Base-by-base conservation (phyloP, 2,888 invertebrate species). In the Seira ritae region DNA sequence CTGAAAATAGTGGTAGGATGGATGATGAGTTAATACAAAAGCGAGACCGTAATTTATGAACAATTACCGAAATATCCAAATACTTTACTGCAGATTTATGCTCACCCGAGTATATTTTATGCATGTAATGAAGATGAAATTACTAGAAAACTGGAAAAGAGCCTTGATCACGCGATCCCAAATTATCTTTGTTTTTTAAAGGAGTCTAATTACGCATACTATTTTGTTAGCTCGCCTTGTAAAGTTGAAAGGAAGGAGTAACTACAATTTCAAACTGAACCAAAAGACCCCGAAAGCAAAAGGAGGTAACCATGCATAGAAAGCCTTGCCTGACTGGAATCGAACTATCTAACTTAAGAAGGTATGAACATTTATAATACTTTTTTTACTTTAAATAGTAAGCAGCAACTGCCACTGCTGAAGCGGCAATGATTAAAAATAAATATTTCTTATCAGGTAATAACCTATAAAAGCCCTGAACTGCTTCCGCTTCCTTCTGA, bases 381-480 rank as follows among this genome's bases (percentile, higher is more conserved):
- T 82, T 83, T 83, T 10, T 60, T 60, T 24, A 83, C 83, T 83
- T 83, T 37, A 78, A 78, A 62, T 79, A 84, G 23, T 84, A 87
- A 60, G 83, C 83, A 60, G 81, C 79, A 71, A 83, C 37, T 68
- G 84, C 79, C 75, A 73, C 76, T 78, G 77, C 75, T 62, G 71
- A 85, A 87, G 77, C 85, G 69, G 81, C 84, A 85, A 85, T 74
- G 69, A 87, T 65, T 46, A 70, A 66, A 84, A 88, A 85, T 76
- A 76, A 88, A 86, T 85, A 86, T 87, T 85, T 86, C 79, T 86
- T 86, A 85, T 86, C 85, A 77, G 87, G 86, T 46, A 88, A 23
- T 85, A 88, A 89, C 88, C 89, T 88, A 88, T 88, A 88, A 71
- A 89, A 76, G 85, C 82, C 82, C 76, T 88, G 86, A 62, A 87